phyloP scores from a whole-genome alignment of 2,797 vertebrate species.

The Karalla daura region DNA sequence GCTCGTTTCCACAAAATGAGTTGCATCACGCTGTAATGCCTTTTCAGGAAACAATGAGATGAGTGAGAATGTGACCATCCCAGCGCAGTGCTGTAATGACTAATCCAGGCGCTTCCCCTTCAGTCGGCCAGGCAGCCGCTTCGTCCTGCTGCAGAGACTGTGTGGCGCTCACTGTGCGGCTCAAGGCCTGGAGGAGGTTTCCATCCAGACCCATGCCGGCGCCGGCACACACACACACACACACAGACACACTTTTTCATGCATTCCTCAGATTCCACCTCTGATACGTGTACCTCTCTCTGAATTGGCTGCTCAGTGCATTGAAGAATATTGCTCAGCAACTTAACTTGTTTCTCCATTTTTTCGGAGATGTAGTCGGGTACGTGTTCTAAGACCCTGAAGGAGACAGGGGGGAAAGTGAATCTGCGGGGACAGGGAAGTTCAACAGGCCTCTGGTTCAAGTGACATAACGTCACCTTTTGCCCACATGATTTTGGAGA shows the following conservation, averaged over 20 bases:
- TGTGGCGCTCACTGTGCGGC: slow-evolving; percentile 37
- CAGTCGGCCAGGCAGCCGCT: slow-evolving; percentile 25
- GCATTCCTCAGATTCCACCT: slow-evolving; percentile 77
- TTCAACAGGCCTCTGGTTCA: neutral
- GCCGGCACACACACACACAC: slow-evolving; percentile 11
- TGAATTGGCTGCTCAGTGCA: slow-evolving; percentile 5
- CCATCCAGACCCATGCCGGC: slow-evolving; percentile 28
- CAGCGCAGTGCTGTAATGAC: slow-evolving; percentile 28
- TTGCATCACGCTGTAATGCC: neutral
- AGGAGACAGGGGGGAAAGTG: neutral
- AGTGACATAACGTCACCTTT: neutral
- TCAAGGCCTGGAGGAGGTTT: slow-evolving; percentile 58
- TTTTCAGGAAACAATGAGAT: neutral
- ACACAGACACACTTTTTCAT: slow-evolving; percentile 41
- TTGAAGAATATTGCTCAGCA: neutral
- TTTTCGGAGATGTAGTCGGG: neutral
- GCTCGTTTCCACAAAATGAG: neutral
- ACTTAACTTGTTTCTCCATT: neutral
- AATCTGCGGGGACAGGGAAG: neutral
- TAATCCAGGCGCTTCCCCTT: slow-evolving; percentile 48
- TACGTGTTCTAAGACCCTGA: neutral
- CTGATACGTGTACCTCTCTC: slow-evolving; percentile 23
- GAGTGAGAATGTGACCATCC: neutral
- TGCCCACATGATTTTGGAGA: neutral
- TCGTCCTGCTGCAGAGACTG: slow-evolving; percentile 34